Base-by-base conservation (phyloP, 1,140 invertebrate genomes). In the Zaprionus capensis region DNA sequence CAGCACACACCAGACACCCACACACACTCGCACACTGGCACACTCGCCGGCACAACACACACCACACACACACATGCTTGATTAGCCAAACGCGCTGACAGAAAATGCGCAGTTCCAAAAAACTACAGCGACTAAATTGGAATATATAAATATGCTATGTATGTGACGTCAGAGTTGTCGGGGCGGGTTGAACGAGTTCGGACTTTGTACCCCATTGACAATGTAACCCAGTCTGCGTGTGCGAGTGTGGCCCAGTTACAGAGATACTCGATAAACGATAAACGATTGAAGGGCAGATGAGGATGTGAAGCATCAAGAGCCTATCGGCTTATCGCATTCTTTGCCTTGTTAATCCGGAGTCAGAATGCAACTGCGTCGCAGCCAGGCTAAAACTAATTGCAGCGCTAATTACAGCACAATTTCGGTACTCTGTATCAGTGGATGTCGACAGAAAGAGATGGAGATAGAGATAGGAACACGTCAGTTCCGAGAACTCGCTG, bases 71-170 rank as follows among this genome's bases (percentile, higher is more conserved):
- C 5, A 46, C n/a, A 17, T 6, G 38, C 44, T 36, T 44, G 15
- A 66, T 14, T 36, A 63, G 72, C 61, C 51, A 75, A 75, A 62
- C 67, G 67, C 31, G 67, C 46, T 28, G 28, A 4, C 6, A 62
- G 67, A 62, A 69, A 69, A 75, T 75, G 72, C 72, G 72, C 58
- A 75, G 72, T 75, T 75, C 67, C 66, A 53, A 75, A 66, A 62
- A 63, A 56, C 22, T n/a, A 38, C 15, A 14, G 12, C 46, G 17
- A 34, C 66, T 51, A 51, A 75, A 71, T 75, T 49, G 63, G 67
- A 70, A 71, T 75, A 75, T 26, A 71, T 71, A 56, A 69, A 75
- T 17, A 31, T 46, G n/a, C 6, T 46, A 17, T 46, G n/a, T 11
- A 3, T 28, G 72, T 75, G 72, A 71, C 72, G 72, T 71, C 72